A percentile compares a stretch with the other conserved stretches of the same genome.
These are phyloP conservation scores for Amphipyra berbera DNA, from an alignment of 2,888 invertebrate species.

Conservation along the genomic window DNA sequence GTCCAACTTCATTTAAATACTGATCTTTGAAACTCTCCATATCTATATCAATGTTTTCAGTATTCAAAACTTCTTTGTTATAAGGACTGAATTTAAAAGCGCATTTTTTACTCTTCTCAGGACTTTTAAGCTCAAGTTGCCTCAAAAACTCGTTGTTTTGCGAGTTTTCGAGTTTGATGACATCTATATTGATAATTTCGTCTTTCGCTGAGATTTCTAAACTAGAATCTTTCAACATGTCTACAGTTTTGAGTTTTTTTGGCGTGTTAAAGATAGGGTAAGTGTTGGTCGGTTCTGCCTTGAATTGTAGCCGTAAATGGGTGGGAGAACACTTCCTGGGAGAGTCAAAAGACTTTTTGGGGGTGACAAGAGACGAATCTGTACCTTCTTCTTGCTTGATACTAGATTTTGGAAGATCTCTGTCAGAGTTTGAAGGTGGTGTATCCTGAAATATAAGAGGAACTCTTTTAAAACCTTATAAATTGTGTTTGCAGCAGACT, in stretches of 20 bases:
- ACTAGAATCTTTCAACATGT: slow-evolving; percentile 71
- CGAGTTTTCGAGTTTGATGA: slow-evolving; percentile 61
- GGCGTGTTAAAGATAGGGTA: slow-evolving; percentile 63
- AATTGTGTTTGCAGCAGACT: too few relatives aligned
- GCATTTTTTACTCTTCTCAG: slow-evolving; percentile 56
- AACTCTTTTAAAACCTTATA: too few relatives aligned
- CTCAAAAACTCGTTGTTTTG: slow-evolving; percentile 26
- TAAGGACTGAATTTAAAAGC: slow-evolving; percentile 71
- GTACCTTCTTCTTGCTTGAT: not conserved
- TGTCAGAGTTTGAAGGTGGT: slow-evolving; percentile 3
- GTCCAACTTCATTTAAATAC: slow-evolving; percentile 75
- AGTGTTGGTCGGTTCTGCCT: slow-evolving; percentile 50
- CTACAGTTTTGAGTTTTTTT: slow-evolving; percentile 70
- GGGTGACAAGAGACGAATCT: not conserved
- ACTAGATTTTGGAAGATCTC: not conserved
- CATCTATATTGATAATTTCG: slow-evolving; percentile 70
- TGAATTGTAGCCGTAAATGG: not conserved
- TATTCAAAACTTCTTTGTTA: slow-evolving; percentile 65
- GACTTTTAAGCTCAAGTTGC: slow-evolving; percentile 46
- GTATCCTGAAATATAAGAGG: slow-evolving; percentile 19
- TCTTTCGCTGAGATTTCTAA: slow-evolving; percentile 76
- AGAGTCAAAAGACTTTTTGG: not conserved
- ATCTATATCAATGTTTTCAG: slow-evolving; percentile 69
- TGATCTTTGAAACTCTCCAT: slow-evolving; percentile 78
- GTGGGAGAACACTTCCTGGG: slow-evolving; percentile 1